Base-by-base conservation (phyloP, 2,797 vertebrate genomes). In the Melanotaenia maccullochi region DNA sequence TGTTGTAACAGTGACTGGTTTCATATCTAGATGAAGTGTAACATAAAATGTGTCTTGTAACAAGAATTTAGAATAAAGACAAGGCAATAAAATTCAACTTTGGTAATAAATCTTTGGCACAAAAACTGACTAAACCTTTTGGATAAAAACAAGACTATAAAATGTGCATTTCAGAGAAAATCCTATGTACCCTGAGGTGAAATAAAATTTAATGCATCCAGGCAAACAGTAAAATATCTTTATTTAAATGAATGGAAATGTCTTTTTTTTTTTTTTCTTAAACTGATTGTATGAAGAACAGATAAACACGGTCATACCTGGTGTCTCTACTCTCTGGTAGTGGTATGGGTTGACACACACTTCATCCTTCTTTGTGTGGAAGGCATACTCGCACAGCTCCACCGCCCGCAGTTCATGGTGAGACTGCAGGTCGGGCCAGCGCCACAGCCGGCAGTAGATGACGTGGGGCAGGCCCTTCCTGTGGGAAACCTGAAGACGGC, bases 371-470 rank as follows among this genome's bases (percentile, higher is more conserved):
- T 99, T 99, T 74, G 96, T 98, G 93, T 98, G 97, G 84, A 99
- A 99, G 88, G 98, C 98, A 0, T 96, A 99, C 87, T 98, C 97
- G 82, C 98, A 99, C 87, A 98, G 93, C 91, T 99, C 98, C 94
- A 98, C 95, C 38, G 98, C 98, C 4, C 97, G 95, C 76, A 99
- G 93, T 93, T 99, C 98, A n/a, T 99, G 98, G 94, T 99, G 98
- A 81, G 97, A 99, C 92, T 99, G 98, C 63, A 99, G 95, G 92
- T 99, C 98, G 0, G 98, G 98, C 98, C 98, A 99, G 78, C 98
- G 96, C 98, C 98, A 99, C 68, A 99, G 94, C n/a, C 98, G 97
- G 90, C 98, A 99, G 89, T 99, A 99, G 92, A 99, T 99, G 77
- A 99, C 98, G 0, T 99, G 98, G 0, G 98, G 98, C 9, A 99